Conservation (phyloP, 2,113 vertebrate genomes). For the Brachionichthys hirsutus region DNA sequence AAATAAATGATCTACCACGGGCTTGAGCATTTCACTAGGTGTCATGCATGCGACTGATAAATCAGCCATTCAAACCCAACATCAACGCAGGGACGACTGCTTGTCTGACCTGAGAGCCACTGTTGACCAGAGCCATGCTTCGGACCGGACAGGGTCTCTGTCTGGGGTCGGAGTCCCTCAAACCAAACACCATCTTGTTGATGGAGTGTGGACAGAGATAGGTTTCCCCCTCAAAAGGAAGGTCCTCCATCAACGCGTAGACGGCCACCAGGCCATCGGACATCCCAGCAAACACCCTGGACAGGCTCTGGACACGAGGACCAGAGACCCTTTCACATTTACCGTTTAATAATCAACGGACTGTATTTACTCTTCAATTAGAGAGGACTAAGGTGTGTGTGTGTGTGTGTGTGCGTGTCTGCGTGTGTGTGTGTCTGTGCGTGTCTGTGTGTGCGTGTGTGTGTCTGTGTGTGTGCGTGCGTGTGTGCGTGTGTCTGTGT, state of each 20-base stretch:
- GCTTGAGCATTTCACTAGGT: no score
- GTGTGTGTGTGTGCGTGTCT: no score
- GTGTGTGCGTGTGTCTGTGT: not conserved
- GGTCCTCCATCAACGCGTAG: constrained; percentile 80
- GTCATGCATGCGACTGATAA: no score
- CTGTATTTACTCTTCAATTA: no score
- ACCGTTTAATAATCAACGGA: not conserved
- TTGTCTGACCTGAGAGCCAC: constrained; percentile 74
- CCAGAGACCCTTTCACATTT: not conserved
- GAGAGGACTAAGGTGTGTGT: no score
- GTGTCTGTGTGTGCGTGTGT: no score
- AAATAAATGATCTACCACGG: no score
- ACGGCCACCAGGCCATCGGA: constrained; percentile 86
- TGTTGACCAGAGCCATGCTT: constrained; percentile 83
- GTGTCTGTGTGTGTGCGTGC: no score
- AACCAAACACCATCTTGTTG: constrained; percentile 84
- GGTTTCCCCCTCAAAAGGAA: constrained; percentile 81
- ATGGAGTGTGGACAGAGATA: constrained; percentile 93
- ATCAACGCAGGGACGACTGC: not conserved
- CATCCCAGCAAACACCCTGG: constrained; percentile 87
- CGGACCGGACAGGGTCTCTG: constrained; percentile 87
- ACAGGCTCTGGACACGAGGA: constrained; percentile 75
- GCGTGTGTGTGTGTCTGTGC: no score
- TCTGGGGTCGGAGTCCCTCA: constrained; percentile 83
- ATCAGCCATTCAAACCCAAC: no score